Conservation (phyloP, 1,140 invertebrate species). For the roundworm (Caenorhabditis elegans) region DNA sequence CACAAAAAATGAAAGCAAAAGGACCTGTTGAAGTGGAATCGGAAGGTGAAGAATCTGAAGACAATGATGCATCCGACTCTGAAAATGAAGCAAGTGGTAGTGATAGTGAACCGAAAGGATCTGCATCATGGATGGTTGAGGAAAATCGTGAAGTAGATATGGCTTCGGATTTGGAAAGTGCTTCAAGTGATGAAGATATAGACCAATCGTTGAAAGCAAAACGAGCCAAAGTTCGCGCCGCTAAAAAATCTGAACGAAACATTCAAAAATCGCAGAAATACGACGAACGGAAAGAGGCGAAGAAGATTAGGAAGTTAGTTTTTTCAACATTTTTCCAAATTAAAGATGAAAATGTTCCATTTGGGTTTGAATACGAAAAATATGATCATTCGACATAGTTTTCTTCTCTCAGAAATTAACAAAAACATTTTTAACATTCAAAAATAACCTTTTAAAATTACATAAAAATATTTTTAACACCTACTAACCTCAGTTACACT, state of each 20-base stretch:
- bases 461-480: too few relatives aligned
- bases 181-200: slow-evolving; percentile 17
- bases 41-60: slow-evolving; percentile 20
- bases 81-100: slow-evolving; percentile 39
- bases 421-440: too few relatives aligned
- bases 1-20: slow-evolving; percentile 30
- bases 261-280: neutral
- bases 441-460: too few relatives aligned
- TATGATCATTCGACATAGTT: too few relatives aligned
- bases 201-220: slow-evolving; percentile 23
- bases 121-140: slow-evolving; percentile 18
- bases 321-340: neutral
- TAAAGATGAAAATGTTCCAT: too few relatives aligned
- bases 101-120: slow-evolving; percentile 31
- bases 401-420: too few relatives aligned
- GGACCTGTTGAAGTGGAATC: slow-evolving; percentile 17
- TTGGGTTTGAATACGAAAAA: too few relatives aligned
- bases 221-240: neutral
- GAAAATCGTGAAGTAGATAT: neutral
- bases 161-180: slow-evolving; percentile 30
- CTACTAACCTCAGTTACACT: too few relatives aligned
- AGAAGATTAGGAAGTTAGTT: slow-evolving; percentile 21
- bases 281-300: slow-evolving; percentile 21
- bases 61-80: slow-evolving; percentile 1
- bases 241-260: neutral